phyloP scores from a whole-genome alignment of 1,140 invertebrate species.

The Thaumatotibia leucotreta region DNA sequence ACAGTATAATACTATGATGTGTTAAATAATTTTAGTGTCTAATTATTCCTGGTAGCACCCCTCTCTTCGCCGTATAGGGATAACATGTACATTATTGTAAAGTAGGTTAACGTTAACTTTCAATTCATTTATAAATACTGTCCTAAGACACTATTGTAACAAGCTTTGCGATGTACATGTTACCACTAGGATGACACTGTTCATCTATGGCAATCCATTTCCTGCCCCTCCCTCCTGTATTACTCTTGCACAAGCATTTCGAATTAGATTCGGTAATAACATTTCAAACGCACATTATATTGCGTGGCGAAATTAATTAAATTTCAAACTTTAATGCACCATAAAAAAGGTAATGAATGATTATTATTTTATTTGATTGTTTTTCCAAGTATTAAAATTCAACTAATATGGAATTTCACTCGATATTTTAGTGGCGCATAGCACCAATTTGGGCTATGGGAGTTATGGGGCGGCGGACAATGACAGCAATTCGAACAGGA shows the following conservation, averaged over 20 bases:
- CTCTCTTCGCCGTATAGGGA: conserved; percentile 75
- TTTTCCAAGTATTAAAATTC: not conserved
- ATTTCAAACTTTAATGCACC: not conserved
- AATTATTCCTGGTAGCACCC: conserved; percentile 78
- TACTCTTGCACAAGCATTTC: not conserved
- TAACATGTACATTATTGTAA: conserved; percentile 60
- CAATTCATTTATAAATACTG: not conserved
- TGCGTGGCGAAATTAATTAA: not conserved
- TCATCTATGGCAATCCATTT: conserved; percentile 50
- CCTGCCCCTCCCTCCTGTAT: conserved; percentile 29
- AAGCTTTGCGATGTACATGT: conserved; percentile 56
- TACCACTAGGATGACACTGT: conserved; percentile 56
- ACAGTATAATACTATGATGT: conserved; percentile 77
- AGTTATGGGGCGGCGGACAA: conserved; percentile 61
- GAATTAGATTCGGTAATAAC: not conserved
- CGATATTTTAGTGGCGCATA: conserved; percentile 67
- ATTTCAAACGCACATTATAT: not conserved
- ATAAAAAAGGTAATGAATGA: not conserved
- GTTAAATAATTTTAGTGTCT: conserved; percentile 77
- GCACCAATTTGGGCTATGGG: conserved; percentile 72
- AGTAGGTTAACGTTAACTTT: not conserved
- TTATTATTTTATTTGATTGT: not conserved
- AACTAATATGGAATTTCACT: not conserved
- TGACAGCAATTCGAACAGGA: conserved; percentile 59
- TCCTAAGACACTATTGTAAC: not conserved